Base-by-base conservation (phyloP, 2,797 vertebrate species). In the Lacerta bilineata region DNA sequence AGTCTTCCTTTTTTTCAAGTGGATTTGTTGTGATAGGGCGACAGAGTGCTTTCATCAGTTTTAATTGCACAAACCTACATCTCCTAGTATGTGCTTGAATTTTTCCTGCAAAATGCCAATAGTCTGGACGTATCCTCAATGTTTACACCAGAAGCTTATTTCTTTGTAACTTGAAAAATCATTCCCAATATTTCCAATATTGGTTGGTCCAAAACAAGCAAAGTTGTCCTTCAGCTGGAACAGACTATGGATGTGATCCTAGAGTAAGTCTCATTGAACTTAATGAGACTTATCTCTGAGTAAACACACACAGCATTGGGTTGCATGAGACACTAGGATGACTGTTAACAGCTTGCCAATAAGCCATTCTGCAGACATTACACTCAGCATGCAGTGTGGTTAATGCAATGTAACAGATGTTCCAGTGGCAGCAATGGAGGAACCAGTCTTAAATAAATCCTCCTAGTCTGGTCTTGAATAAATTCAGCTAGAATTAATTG, bases 341-440 rank as follows among this genome's bases (percentile, higher is more conserved):
- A 39, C 18, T 81, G 25, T 74, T 72, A 80, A 72, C 39, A 76
- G 36, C 80, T 76, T 87, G 59, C 55, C 64, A 87, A 83, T 80
- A 83, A 66, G 71, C 69, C 59, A 61, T 43, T 81, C 36, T 43
- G 29, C 66, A 66, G 29, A 36, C 59, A 87, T 66, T 76, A 75
- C 61, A 76, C 80, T 88, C 59, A 36, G 29, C 41, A 88, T n/a
- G 43, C 27, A 50, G 61, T 33, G 59, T 39, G 4, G 15, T 77
- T 88, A 83, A 29, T 39, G 6, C 43, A 88, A 23, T 83, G 61
- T 29, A n/a, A 15, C 81, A 83, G 80, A 83, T 83, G 25, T 39
- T 69, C 41, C 25, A 77, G 17, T 77, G 72, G 61, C 18, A 77
- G 55, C 39, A n/a, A 77, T 83, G 71, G 81, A 66, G 50, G 29